phyloP scores from a whole-genome alignment of 2,888 invertebrate genomes.

The Mythimna impura region DNA sequence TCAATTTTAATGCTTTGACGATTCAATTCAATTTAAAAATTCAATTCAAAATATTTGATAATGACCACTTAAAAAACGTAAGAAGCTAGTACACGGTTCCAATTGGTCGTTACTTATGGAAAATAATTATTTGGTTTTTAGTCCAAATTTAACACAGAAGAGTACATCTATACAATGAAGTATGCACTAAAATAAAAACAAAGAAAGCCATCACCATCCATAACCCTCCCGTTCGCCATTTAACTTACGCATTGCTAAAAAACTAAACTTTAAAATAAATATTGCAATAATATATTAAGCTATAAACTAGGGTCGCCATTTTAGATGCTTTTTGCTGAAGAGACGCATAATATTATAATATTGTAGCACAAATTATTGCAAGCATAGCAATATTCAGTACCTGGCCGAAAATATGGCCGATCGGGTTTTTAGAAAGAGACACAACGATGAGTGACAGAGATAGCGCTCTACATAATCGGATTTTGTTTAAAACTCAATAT shows the following conservation, averaged over 20 bases:
- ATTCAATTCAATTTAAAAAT: too few relatives aligned
- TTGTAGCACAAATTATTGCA: constrained; percentile 63
- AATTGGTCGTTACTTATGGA: too few relatives aligned
- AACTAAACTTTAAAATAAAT: constrained; percentile 4
- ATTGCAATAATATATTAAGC: constrained; percentile 55
- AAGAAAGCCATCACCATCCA: neutral
- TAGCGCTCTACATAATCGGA: neutral
- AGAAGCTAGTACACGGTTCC: too few relatives aligned
- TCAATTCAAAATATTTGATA: too few relatives aligned
- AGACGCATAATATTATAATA: constrained; percentile 59
- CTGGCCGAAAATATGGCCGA: neutral
- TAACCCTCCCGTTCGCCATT: neutral
- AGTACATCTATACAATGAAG: too few relatives aligned
- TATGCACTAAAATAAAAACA: neutral
- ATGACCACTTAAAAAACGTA: too few relatives aligned
- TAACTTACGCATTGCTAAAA: constrained; percentile 29
- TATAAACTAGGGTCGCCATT: constrained; percentile 48
- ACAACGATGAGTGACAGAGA: neutral
- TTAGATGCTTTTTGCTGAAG: constrained; percentile 56
- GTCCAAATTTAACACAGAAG: too few relatives aligned
- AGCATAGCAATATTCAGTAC: constrained; percentile 22
- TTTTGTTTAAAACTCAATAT: neutral
- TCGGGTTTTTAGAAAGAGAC: neutral
- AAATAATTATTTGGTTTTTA: too few relatives aligned
- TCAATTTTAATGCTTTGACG: too few relatives aligned